These are phyloP conservation scores for Amphiprion ocellaris DNA, from an alignment of 2,113 vertebrate species.

Conservation along the genomic window DNA sequence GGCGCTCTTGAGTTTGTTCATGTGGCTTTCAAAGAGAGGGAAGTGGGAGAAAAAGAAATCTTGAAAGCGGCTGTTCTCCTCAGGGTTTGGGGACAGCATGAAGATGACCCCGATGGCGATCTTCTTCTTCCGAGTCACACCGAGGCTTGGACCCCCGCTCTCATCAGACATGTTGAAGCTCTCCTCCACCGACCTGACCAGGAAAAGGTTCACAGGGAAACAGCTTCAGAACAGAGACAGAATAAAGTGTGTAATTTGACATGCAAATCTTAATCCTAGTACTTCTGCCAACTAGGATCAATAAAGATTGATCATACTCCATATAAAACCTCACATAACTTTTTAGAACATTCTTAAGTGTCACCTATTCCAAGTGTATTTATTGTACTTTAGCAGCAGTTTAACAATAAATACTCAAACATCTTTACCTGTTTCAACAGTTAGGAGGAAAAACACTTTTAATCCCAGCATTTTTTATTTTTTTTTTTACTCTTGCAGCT, in stretches of 20 bases:
- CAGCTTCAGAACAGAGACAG: background rate
- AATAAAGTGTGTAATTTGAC: background rate
- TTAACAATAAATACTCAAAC: no score
- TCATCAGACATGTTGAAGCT: slow-evolving; percentile 99
- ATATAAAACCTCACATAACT: background rate
- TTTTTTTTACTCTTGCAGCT: slow-evolving; percentile 15
- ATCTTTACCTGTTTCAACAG: no score
- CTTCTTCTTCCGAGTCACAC: slow-evolving; percentile 95
- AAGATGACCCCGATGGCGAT: slow-evolving; percentile 99
- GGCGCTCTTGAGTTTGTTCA: slow-evolving; percentile 98
- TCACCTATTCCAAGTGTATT: background rate
- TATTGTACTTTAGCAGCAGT: no score
- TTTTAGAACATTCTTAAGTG: background rate
- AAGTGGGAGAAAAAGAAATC: slow-evolving; percentile 99
- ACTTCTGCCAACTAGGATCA: no score
- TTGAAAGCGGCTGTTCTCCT: slow-evolving; percentile 96
- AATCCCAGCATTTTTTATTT: background rate
- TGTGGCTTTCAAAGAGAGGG: slow-evolving; percentile 98
- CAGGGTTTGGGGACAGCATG: slow-evolving; percentile 90
- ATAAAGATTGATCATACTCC: background rate
- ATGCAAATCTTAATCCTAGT: background rate
- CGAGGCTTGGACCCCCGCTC: slow-evolving; percentile 90
- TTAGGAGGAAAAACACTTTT: background rate
- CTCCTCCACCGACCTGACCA: slow-evolving; percentile 94
- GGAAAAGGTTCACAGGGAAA: background rate